These are phyloP conservation scores for Odontamblyopus rebecca DNA, from an alignment of 2,797 vertebrate genomes.

Conservation along the genomic window DNA sequence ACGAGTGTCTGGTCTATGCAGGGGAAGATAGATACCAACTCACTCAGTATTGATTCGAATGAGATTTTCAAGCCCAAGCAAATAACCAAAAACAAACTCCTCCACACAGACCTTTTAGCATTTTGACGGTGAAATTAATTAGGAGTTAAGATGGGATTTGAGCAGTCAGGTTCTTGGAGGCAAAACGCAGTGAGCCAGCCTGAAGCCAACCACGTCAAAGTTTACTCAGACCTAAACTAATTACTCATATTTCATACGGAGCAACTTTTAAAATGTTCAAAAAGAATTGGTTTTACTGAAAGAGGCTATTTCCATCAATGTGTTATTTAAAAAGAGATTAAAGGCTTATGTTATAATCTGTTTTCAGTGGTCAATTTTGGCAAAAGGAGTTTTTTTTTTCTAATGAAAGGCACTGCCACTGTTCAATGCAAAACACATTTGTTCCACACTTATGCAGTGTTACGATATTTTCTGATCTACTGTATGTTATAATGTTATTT, in stretches of 20 bases:
- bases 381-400: background rate
- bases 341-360: background rate
- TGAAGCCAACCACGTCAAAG: conserved; percentile 57
- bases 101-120: conserved; percentile 10
- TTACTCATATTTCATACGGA: conserved; percentile 55
- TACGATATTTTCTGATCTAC: no score
- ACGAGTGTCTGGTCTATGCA: conserved; percentile 41
- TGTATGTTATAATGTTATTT: no score
- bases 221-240: conserved; percentile 67
- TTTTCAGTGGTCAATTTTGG: no score
- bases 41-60: conserved; percentile 51
- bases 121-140: conserved; percentile 69
- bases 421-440: background rate
- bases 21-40: conserved; percentile 44
- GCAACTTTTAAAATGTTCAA: conserved; percentile 21
- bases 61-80: conserved; percentile 46
- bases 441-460: background rate
- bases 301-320: background rate
- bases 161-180: conserved; percentile 62
- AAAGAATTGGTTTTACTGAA: background rate
- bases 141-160: conserved; percentile 44
- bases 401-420: background rate
- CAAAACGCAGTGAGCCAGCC: conserved; percentile 56
- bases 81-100: conserved; percentile 42
- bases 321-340: background rate